Percentiles rank a stretch among this genome's conserved stretches.
Evolutionary conservation across 2,888 invertebrate genomes (phyloP).

Genomic region (Mesorhabditis spiculigera): DNA sequence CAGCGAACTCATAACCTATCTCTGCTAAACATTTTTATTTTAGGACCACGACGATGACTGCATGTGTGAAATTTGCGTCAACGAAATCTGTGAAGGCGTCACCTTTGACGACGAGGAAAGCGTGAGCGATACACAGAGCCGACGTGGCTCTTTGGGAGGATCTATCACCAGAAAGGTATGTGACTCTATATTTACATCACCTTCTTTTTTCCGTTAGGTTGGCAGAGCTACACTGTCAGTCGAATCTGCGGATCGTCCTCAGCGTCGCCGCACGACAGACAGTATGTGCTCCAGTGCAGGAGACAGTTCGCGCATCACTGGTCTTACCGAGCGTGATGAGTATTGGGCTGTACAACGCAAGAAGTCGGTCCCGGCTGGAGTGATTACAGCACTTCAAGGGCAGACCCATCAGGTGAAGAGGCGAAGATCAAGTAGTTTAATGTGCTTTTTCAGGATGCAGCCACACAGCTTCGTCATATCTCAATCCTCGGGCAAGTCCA

Average conservation of each 20-base stretch:
- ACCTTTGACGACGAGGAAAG: slow-evolving; percentile 12
- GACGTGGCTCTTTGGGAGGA: slow-evolving; percentile 8
- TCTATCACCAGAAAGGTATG: slow-evolving; percentile 8
- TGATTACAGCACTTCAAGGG: slow-evolving; percentile 55
- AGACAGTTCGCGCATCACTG: slow-evolving; percentile 35
- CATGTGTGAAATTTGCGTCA: slow-evolving; percentile 22
- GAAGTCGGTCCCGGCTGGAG: slow-evolving; percentile 44
- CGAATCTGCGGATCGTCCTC: slow-evolving; percentile 12
- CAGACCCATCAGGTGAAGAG: slow-evolving; percentile 11
- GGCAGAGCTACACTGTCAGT: slow-evolving; percentile 13
- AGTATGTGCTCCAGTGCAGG: slow-evolving; percentile 17
- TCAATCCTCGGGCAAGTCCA: slow-evolving; percentile 65
- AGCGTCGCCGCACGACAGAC: slow-evolving; percentile 14
- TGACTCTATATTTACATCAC: neutral
- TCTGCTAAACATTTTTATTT: neutral
- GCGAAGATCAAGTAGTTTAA: slow-evolving; percentile 1
- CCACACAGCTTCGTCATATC: slow-evolving; percentile 42
- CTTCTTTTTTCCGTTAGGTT: slow-evolving; percentile 12
- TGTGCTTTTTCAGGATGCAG: slow-evolving; percentile 10
- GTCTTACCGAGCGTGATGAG: slow-evolving; percentile 43
- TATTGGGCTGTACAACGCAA: slow-evolving; percentile 43
- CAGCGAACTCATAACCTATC: neutral
- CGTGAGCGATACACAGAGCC: slow-evolving; percentile 7
- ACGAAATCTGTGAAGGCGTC: slow-evolving; percentile 1
- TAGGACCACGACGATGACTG: slow-evolving; percentile 27